Conservation (phyloP, 1,140 invertebrate species). For the Probaryconus sp. region DNA sequence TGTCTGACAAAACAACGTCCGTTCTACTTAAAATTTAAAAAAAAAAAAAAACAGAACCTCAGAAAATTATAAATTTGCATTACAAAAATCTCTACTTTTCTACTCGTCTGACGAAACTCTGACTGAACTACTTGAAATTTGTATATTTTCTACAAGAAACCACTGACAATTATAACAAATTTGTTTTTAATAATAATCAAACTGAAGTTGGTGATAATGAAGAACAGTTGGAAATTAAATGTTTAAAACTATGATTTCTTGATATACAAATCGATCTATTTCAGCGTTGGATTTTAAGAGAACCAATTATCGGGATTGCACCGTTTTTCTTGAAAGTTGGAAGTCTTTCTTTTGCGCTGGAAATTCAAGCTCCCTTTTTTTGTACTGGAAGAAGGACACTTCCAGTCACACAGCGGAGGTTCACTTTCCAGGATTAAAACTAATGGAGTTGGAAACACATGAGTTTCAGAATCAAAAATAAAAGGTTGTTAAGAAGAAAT, state of each 20-base stretch:
- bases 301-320: constrained; percentile 57
- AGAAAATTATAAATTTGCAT: too few species aligned
- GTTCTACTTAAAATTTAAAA: too few species aligned
- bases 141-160: too few species aligned
- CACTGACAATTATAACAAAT: too few species aligned
- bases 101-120: too few species aligned
- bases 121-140: too few species aligned
- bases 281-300: constrained; percentile 44
- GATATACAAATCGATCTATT: constrained; percentile 51
- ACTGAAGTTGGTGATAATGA: too few species aligned
- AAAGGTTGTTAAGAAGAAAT: constrained; percentile 8
- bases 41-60: too few species aligned
- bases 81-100: too few species aligned
- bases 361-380: constrained; percentile 57
- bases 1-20: too few species aligned
- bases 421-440: constrained; percentile 55
- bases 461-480: constrained; percentile 29
- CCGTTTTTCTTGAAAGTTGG: constrained; percentile 40
- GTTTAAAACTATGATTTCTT: constrained; percentile 22
- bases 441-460: constrained; percentile 53
- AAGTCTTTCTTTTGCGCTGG: constrained; percentile 48
- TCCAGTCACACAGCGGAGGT: constrained; percentile 27
- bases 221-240: too few species aligned
- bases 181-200: too few species aligned
- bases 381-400: constrained; percentile 34